Percentiles rank a stretch among this genome's conserved stretches.
Evolutionary conservation across 2,888 invertebrate genomes (phyloP).

Genomic region (Scaptomyza polygonia): DNA sequence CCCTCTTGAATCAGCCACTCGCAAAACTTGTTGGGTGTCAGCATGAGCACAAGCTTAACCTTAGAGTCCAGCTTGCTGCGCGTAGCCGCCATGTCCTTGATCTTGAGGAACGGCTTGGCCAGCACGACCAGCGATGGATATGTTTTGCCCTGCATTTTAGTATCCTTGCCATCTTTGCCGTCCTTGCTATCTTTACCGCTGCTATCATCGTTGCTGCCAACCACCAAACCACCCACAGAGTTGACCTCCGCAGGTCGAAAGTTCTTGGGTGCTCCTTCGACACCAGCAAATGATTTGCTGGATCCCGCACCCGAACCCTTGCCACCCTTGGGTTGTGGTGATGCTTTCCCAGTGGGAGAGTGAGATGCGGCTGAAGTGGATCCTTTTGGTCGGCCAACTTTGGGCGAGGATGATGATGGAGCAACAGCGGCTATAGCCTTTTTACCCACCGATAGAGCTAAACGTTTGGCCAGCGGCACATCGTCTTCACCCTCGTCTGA

Average conservation of each 20-base stretch:
- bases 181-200: conserved; percentile 86
- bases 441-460: conserved; percentile 74
- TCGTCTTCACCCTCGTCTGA: conserved; percentile 85
- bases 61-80: conserved; percentile 89
- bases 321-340: conserved; percentile 57
- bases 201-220: conserved; percentile 86
- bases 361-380: conserved; percentile 18
- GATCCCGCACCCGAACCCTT: conserved; percentile 45
- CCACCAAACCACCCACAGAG: conserved; percentile 89
- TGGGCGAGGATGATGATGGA: conserved; percentile 22
- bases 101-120: conserved; percentile 91
- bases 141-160: conserved; percentile 91
- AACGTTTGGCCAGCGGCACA: conserved; percentile 85
- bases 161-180: conserved; percentile 91
- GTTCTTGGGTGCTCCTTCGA: conserved; percentile 67
- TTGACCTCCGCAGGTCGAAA: conserved; percentile 89
- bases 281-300: conserved; percentile 27
- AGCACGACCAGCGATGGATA: conserved; percentile 94
- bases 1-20: conserved; percentile 96
- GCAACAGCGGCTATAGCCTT: conserved; percentile 50
- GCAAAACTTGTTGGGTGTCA: conserved; percentile 92
- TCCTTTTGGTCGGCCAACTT: conserved; percentile 51
- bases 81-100: conserved; percentile 88
- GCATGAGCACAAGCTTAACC: conserved; percentile 92
- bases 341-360: conserved; percentile 56